Percentiles rank a stretch among this genome's conserved stretches.
Conservation (phyloP, 2,888 invertebrate genomes). For the Drosophila emarginata region DNA sequence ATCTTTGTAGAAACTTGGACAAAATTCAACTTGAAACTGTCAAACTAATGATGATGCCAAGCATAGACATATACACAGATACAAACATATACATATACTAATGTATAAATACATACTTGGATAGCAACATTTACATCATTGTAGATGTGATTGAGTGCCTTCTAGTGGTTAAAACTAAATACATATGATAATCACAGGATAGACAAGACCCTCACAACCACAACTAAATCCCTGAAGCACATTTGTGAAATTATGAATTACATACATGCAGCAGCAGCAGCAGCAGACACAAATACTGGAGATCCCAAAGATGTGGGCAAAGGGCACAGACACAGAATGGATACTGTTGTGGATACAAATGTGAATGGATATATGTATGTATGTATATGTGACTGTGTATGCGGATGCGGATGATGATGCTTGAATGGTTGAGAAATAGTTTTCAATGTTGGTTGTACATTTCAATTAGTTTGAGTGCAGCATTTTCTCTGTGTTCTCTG, state of each 20-base stretch:
- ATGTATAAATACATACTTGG: not conserved
- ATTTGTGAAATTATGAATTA: conserved; percentile 38
- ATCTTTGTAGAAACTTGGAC: not conserved
- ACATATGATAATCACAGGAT: conserved; percentile 1
- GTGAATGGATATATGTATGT: not conserved
- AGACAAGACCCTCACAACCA: conserved; percentile 9
- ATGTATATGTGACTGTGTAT: not conserved
- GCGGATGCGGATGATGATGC: conserved; percentile 7
- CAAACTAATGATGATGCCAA: not conserved
- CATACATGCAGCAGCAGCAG: conserved; percentile 6
- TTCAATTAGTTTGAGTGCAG: conserved; percentile 45
- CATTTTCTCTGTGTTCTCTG: not conserved
- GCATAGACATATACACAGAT: not conserved
- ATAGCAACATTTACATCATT: not conserved
- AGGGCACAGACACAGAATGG: not conserved
- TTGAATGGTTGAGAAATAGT: conserved; percentile 19
- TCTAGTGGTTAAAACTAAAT: conserved; percentile 16
- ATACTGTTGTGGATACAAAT: not conserved
- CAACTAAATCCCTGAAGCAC: conserved; percentile 14
- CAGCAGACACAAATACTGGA: not conserved
- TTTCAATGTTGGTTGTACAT: conserved; percentile 35
- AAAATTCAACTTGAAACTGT: conserved; percentile 4
- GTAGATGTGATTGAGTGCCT: conserved; percentile 2
- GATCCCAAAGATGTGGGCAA: not conserved
- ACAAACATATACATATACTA: not conserved